phyloP scores from a whole-genome alignment of 1,140 invertebrate species.

The Elymnias hypermnestra region DNA sequence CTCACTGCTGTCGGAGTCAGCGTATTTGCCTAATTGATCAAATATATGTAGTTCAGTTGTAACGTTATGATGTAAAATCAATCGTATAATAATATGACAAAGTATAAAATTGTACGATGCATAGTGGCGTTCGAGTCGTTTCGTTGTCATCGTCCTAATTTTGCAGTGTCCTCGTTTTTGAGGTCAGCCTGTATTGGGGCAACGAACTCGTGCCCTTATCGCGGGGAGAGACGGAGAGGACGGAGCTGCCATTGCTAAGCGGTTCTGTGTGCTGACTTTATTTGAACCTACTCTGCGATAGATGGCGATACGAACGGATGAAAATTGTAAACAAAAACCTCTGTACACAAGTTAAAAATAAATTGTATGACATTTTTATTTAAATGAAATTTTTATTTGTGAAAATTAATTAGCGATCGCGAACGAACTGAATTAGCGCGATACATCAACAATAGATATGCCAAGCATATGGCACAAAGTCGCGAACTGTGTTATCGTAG shows the following conservation, averaged over 20 bases:
- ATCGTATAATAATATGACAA: conserved; percentile 33
- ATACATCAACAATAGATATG: conserved; percentile 16
- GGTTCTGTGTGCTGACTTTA: conserved; percentile 31
- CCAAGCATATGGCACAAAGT: conserved; percentile 20
- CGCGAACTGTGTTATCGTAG: conserved; percentile 34
- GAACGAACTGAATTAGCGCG: too few species aligned
- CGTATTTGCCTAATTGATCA: conserved; percentile 75
- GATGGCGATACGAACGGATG: conserved; percentile 41
- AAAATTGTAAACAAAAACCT: background rate
- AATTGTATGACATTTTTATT: too few species aligned
- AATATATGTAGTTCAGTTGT: conserved; percentile 65
- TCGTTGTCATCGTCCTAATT: conserved; percentile 75
- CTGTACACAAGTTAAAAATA: too few species aligned
- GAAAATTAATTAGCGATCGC: background rate
- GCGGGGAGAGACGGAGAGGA: conserved; percentile 51
- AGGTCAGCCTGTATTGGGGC: conserved; percentile 72
- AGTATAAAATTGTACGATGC: conserved; percentile 45
- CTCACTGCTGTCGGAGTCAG: conserved; percentile 64
- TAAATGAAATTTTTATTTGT: too few species aligned
- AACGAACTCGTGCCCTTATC: conserved; percentile 75
- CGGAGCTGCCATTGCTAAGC: conserved; percentile 37
- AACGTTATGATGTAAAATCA: conserved; percentile 21
- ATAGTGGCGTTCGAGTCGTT: conserved; percentile 62
- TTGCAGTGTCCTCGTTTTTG: conserved; percentile 76
- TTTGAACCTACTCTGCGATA: conserved; percentile 47